These are phyloP conservation scores for Meta bourneti DNA, from an alignment of 2,888 invertebrate species.

Conservation along the genomic window DNA sequence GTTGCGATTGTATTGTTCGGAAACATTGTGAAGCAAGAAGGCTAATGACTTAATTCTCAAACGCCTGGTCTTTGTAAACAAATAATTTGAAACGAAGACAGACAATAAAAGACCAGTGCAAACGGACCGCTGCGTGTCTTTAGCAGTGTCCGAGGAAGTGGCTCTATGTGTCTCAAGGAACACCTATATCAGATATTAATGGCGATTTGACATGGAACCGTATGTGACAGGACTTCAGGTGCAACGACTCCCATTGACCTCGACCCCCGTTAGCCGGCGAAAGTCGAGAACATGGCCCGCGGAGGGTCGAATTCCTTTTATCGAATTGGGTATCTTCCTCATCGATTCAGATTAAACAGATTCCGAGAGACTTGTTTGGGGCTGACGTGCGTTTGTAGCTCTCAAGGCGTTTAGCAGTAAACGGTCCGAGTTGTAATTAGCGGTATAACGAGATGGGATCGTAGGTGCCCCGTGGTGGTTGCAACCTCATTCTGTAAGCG, in stretches of 20 bases:
- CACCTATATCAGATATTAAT: slow-evolving; percentile 8
- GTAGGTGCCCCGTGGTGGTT: neutral
- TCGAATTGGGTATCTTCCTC: slow-evolving; percentile 19
- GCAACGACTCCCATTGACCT: slow-evolving; percentile 65
- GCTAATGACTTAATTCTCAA: too few relatives aligned
- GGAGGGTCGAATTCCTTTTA: slow-evolving; percentile 22
- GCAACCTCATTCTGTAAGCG: too few relatives aligned
- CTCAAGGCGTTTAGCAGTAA: slow-evolving; percentile 45
- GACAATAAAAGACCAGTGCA: neutral
- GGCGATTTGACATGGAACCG: slow-evolving; percentile 22
- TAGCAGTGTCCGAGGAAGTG: neutral
- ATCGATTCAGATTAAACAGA: slow-evolving; percentile 32
- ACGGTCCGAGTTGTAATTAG: slow-evolving; percentile 48
- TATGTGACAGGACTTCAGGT: slow-evolving; percentile 47
- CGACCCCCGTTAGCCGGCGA: slow-evolving; percentile 61
- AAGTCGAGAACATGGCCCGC: slow-evolving; percentile 50
- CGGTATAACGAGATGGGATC: slow-evolving; percentile 10
- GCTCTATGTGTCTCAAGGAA: neutral
- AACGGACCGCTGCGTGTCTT: slow-evolving; percentile 2
- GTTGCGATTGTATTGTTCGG: too few relatives aligned
- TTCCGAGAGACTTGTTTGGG: slow-evolving; percentile 9
- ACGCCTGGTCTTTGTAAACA: too few relatives aligned
- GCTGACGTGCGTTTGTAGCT: slow-evolving; percentile 4
- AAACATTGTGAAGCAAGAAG: too few relatives aligned
- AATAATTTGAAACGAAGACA: neutral